Base-by-base conservation (phyloP, 1,140 invertebrate species). In the Brachionus angularis region DNA sequence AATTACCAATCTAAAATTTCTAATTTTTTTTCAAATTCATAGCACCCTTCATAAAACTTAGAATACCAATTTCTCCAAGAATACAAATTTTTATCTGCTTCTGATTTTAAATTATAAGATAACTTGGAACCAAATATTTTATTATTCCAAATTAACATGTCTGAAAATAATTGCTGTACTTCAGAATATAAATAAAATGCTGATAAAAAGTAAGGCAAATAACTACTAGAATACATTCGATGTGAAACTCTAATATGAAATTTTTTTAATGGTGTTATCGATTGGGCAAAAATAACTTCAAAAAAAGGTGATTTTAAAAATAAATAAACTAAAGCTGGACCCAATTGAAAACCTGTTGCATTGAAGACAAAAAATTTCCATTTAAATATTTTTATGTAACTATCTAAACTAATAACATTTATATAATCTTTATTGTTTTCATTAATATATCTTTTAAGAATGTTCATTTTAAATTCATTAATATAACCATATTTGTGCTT, bases 241-340 rank as follows among this genome's bases (percentile, higher is more conserved):
- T 93, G 91, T 0, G 88, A 82, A 0, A 94, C 86, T 75, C 85
- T 85, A 77, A 93, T 91, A 0, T 89, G 72, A 7, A 93, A 76
- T 0, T 91, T 89, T 47, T 88, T 87, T 0, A 91, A 72, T 0
- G 92, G 91, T 0, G 88, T 91, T 0, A 93, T 86, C 0, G 85
- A 87, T 78, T 93, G 91, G 0, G 89, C 76, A 10, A 91, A 85
- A 44, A 86, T 83, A 23, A 90, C 83, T 0, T 70, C 29, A 42
- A 89, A 78, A 10, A 84, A 72, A 0, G 77, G 74, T 0, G 86
- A 86, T 0, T 85, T 74, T 55, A 93, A 79, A 27, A 79, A 75
- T 0, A 92, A 77, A 46, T 89, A 86, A 0, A 93, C 90, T 69
- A 89, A 87, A 1, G 86, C 87, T 0, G 90, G 90, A 0, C 90